Base-by-base conservation (phyloP, 1,140 invertebrate genomes). In the Papilio glaucus region DNA sequence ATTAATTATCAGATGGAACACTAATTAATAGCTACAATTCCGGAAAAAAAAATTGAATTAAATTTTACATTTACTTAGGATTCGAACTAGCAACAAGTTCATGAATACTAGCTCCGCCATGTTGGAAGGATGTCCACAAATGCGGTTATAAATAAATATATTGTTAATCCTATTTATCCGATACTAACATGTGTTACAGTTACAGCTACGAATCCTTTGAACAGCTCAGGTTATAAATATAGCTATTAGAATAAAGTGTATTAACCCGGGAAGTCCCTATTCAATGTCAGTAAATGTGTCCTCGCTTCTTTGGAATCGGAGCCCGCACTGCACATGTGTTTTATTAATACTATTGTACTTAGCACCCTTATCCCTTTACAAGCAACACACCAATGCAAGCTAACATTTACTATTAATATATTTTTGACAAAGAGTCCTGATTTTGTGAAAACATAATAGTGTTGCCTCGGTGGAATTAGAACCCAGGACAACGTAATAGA, bases 251-350 rank as follows among this genome's bases (percentile, higher is more conserved):
- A 24, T 10, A 53, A 10, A 53, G 21, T 53, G 49, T 53, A 53
- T 53, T 53, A 53, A 53, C 49, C 49, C 49, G 49, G 49, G 49
- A 53, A 53, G 49, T 53, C 21, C 9, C 10, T 18, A 24, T 53
- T 53, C 49, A 53, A 53, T 53, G 49, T 53, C 49, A 53, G 49
- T 53, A 53, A 53, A 53, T 53, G 49, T 53, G 21, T 53, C 49
- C 49, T 24, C 49, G 12, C 49, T 53, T 8, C 21, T 53, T 4
- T n/a, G n/a, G n/a, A n/a, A n/a, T n/a, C 49, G 2, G 8, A 53
- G 42, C 15, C 15, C 42, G 6, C 1, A 49, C 15, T 49, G 42
- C 42, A 49, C 42, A 8, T 49, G 42, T 21, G 15, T 49, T 12
- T 42, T 42, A 42, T 42, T 42, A 13, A 42, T 45, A 45, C 15